A percentile compares a stretch with the other conserved stretches of the same genome.
phyloP scores from a whole-genome alignment of 2,888 invertebrate species.

The Eupithecia vulgata region DNA sequence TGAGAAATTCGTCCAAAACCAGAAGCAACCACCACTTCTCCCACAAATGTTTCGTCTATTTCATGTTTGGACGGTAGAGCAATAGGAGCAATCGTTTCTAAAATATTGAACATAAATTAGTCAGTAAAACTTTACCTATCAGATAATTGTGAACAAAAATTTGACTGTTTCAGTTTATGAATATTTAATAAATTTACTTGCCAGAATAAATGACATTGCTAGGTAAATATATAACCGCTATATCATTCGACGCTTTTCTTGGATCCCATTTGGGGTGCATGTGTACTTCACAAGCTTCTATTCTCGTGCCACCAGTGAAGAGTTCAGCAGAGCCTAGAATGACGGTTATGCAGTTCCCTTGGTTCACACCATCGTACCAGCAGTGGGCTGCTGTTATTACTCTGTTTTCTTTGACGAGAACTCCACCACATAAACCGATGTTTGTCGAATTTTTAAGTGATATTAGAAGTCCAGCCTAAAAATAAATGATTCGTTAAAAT shows the following conservation, averaged over 20 bases:
- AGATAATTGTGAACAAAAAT: no score
- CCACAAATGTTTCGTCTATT: slow-evolving; percentile 10
- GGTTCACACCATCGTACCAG: slow-evolving; percentile 57
- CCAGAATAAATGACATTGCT: slow-evolving; percentile 43
- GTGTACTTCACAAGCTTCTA: slow-evolving; percentile 46
- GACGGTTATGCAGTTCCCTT: slow-evolving; percentile 53
- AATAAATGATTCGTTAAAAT: neutral
- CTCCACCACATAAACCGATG: slow-evolving; percentile 56
- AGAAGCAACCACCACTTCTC: slow-evolving; percentile 18
- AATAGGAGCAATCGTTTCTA: slow-evolving; percentile 28
- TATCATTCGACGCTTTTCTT: slow-evolving; percentile 50
- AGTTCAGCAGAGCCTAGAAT: slow-evolving; percentile 58
- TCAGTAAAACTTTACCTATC: no score
- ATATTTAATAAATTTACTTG: slow-evolving; percentile 33
- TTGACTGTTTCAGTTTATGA: neutral
- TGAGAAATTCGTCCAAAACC: slow-evolving; percentile 29
- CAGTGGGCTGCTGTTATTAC: slow-evolving; percentile 58
- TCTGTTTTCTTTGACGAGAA: slow-evolving; percentile 48
- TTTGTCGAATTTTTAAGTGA: slow-evolving; percentile 32
- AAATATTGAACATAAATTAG: neutral
- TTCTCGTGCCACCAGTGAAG: slow-evolving; percentile 58
- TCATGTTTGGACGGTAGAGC: slow-evolving; percentile 18
- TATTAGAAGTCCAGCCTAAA: slow-evolving; percentile 48
- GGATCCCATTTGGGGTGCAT: slow-evolving; percentile 57
- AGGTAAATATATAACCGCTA: slow-evolving; percentile 53